Conservation (phyloP, 2,888 invertebrate species). For the Biston stratarius region DNA sequence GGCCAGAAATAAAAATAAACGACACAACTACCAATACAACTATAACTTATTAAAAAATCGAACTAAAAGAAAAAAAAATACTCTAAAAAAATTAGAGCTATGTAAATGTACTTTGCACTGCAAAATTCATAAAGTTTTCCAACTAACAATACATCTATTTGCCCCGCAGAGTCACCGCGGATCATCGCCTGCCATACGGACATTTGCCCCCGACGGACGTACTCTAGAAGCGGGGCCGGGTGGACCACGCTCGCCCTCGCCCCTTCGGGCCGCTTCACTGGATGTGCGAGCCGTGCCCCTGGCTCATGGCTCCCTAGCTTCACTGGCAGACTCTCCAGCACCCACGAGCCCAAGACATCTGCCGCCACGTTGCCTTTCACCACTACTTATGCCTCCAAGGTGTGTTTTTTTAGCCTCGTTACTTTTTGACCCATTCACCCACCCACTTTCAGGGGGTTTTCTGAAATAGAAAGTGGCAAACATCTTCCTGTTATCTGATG, state of each 20-base stretch:
- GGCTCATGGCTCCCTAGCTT: slow-evolving; percentile 91
- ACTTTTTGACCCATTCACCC: too few species aligned
- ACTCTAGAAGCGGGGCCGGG: slow-evolving; percentile 86
- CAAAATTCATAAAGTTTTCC: neutral
- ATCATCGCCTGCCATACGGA: slow-evolving; percentile 93
- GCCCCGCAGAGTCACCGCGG: slow-evolving; percentile 90
- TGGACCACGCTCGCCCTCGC: slow-evolving; percentile 91
- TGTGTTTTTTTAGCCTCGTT: slow-evolving; percentile 44
- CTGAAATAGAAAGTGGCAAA: too few species aligned
- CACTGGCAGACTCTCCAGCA: slow-evolving; percentile 84
- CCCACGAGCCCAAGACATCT: slow-evolving; percentile 77
- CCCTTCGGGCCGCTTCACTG: slow-evolving; percentile 91
- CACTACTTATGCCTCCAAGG: slow-evolving; percentile 91
- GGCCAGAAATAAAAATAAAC: too few species aligned
- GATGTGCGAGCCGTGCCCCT: slow-evolving; percentile 91
- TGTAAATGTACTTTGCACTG: neutral
- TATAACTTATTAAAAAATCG: too few species aligned
- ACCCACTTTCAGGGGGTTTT: too few species aligned
- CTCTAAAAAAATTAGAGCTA: neutral
- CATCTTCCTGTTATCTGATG: too few species aligned
- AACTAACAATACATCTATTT: slow-evolving; percentile 3
- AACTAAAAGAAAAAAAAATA: too few species aligned
- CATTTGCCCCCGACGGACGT: slow-evolving; percentile 93
- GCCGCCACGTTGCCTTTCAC: slow-evolving; percentile 90
- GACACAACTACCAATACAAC: too few species aligned